Evolutionary conservation across 2,888 invertebrate species (phyloP).

Genomic region (Hypolimnas misippus): DNA sequence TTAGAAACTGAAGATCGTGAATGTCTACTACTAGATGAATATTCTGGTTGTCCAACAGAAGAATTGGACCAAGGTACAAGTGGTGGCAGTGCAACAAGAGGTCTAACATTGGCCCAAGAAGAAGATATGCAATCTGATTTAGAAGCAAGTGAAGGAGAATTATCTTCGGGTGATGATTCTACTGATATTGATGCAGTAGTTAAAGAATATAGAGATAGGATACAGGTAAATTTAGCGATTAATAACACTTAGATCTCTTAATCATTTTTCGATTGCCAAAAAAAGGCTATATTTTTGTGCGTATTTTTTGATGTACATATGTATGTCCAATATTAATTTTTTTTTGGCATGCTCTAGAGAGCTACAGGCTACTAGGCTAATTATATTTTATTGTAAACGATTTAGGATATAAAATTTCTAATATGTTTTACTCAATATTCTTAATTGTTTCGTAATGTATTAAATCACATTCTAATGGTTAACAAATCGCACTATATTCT

Average conservation of each 20-base stretch:
- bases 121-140: slow-evolving; percentile 69
- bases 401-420: too few relatives aligned
- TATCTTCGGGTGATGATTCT: slow-evolving; percentile 85
- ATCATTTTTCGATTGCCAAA: too few relatives aligned
- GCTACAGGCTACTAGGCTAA: too few relatives aligned
- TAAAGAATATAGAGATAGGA: slow-evolving; percentile 89
- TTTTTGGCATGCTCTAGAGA: too few relatives aligned
- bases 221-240: slow-evolving; percentile 86
- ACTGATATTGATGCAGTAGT: slow-evolving; percentile 91
- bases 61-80: slow-evolving; percentile 65
- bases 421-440: too few relatives aligned
- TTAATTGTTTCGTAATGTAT: too few relatives aligned
- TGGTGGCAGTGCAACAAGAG: slow-evolving; percentile 58
- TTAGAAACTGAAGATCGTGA: slow-evolving; percentile 83
- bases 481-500: neutral
- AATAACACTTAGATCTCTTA: too few relatives aligned
- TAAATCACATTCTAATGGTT: neutral
- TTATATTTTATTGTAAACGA: too few relatives aligned
- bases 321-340: too few relatives aligned
- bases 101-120: slow-evolving; percentile 58
- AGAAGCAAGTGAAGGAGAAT: slow-evolving; percentile 84
- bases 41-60: slow-evolving; percentile 70
- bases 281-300: neutral
- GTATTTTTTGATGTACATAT: too few relatives aligned
- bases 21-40: slow-evolving; percentile 84